These are phyloP conservation scores for Sinella curviseta DNA, from an alignment of 1,140 invertebrate species.

Conservation along the genomic window DNA sequence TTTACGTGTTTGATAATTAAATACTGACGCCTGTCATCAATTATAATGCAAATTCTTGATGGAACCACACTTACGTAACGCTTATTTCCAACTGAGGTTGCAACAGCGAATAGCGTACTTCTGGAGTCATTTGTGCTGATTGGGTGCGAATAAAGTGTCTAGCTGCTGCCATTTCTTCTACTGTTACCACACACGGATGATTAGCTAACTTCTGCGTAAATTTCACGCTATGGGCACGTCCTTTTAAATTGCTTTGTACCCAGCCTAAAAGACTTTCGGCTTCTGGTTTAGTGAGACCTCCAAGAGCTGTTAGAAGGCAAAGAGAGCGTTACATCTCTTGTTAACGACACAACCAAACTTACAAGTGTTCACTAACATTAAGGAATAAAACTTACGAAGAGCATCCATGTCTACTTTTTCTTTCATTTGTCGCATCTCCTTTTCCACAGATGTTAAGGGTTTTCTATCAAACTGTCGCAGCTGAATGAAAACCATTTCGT, in stretches of 20 bases:
- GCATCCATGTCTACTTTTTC: slow-evolving; percentile 63
- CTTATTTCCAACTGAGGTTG: slow-evolving; percentile 93
- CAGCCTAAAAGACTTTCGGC: slow-evolving; percentile 75
- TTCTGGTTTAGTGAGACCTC: slow-evolving; percentile 69
- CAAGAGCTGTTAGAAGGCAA: slow-evolving; percentile 58
- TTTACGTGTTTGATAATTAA: slow-evolving; percentile 3
- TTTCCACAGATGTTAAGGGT: slow-evolving; percentile 85
- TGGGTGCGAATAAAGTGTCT: slow-evolving; percentile 91
- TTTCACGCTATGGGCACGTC: slow-evolving; percentile 78
- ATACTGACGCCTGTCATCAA: background rate
- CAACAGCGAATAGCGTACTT: slow-evolving; percentile 79
- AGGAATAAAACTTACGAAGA: slow-evolving; percentile 52
- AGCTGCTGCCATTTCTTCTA: slow-evolving; percentile 93
- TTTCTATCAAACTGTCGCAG: slow-evolving; percentile 78
- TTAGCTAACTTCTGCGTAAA: slow-evolving; percentile 78
- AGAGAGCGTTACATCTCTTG: background rate
- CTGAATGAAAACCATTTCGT: slow-evolving; percentile 91
- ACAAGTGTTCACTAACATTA: too few relatives aligned
- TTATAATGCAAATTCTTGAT: too few relatives aligned
- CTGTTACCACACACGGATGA: slow-evolving; percentile 91
- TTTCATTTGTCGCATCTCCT: slow-evolving; percentile 80
- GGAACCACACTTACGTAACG: slow-evolving; percentile 67
- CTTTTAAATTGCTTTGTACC: slow-evolving; percentile 71
- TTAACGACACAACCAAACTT: slow-evolving; percentile 32
- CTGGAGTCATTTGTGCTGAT: slow-evolving; percentile 77